Evolutionary conservation across 2,113 vertebrate genomes (phyloP).

Genomic region (Kryptolebias marmoratus): DNA sequence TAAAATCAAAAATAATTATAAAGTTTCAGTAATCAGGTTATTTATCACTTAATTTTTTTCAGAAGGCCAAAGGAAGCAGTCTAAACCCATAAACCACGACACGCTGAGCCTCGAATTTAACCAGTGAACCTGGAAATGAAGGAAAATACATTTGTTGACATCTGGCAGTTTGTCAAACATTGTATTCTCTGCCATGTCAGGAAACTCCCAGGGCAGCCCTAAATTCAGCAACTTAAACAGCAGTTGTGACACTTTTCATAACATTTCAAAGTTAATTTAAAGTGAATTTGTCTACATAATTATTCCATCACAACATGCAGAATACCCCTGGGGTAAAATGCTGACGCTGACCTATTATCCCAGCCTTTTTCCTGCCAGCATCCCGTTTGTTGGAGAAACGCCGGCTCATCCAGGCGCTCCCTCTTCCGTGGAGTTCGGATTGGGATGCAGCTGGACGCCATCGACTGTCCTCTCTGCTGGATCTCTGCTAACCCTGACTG

Average conservation of each 20-base stretch:
- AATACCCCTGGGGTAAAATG: too few relatives aligned
- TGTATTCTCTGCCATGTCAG: neutral
- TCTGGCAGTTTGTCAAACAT: neutral
- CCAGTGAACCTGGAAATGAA: too few relatives aligned
- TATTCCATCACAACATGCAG: neutral
- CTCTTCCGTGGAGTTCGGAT: slow-evolving; percentile 11
- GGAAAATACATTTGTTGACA: neutral
- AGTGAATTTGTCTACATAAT: neutral
- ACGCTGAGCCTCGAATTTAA: too few relatives aligned
- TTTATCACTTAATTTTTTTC: too few relatives aligned
- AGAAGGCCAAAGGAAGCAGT: too few relatives aligned
- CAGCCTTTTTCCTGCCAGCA: slow-evolving; percentile 12
- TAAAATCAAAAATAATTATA: too few relatives aligned
- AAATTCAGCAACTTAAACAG: slow-evolving; percentile 9
- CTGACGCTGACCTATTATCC: slow-evolving; percentile 7
- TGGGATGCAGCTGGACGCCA: slow-evolving; percentile 28
- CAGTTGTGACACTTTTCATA: neutral
- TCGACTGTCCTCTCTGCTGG: neutral
- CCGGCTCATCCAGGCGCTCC: slow-evolving; percentile 11
- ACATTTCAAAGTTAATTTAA: neutral
- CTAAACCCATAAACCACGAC: too few relatives aligned
- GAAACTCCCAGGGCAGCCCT: neutral
- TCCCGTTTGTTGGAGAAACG: slow-evolving; percentile 24
- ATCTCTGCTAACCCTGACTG: slow-evolving; percentile 15
- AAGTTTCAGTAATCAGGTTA: too few relatives aligned